Percentiles rank a stretch among this genome's conserved stretches.
Conservation (phyloP, 1,140 invertebrate species). For the Drosophila guanche region DNA sequence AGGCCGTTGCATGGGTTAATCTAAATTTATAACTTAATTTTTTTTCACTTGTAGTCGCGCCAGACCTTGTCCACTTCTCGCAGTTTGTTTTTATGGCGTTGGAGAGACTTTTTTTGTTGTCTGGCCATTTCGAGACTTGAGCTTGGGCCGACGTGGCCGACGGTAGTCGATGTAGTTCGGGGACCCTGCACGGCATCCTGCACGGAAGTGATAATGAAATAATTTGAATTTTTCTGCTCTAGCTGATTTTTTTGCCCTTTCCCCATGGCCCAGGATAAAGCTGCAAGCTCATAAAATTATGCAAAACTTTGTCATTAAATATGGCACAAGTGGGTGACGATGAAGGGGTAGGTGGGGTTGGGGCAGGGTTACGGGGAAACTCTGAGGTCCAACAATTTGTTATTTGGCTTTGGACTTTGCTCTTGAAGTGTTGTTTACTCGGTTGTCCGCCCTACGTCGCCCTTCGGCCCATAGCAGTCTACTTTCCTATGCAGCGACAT, state of each 20-base stretch:
- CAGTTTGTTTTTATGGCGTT: conserved; percentile 47
- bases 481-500: conserved; percentile 12
- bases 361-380: neutral
- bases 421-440: conserved; percentile 70
- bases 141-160: neutral
- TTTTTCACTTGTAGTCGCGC: conserved; percentile 50
- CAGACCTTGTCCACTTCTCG: conserved; percentile 4
- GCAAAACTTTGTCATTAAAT: conserved; percentile 81
- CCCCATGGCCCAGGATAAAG: conserved; percentile 46
- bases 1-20: conserved; percentile 65
- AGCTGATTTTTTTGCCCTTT: conserved; percentile 52
- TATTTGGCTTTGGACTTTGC: conserved; percentile 75
- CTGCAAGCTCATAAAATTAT: conserved; percentile 78
- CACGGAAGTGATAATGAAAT: conserved; percentile 76
- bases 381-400: conserved; percentile 55
- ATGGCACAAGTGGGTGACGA: conserved; percentile 37
- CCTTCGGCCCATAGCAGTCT: conserved; percentile 1
- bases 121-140: conserved; percentile 15
- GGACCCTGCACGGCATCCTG: conserved; percentile 16
- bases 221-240: conserved; percentile 71
- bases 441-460: conserved; percentile 7
- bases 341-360: neutral
- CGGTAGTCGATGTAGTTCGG: conserved; percentile 8
- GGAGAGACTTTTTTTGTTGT: conserved; percentile 30
- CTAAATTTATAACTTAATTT: conserved; percentile 81